Base-by-base conservation (phyloP, 2,888 invertebrate genomes). In the Latrodectus elegans region DNA sequence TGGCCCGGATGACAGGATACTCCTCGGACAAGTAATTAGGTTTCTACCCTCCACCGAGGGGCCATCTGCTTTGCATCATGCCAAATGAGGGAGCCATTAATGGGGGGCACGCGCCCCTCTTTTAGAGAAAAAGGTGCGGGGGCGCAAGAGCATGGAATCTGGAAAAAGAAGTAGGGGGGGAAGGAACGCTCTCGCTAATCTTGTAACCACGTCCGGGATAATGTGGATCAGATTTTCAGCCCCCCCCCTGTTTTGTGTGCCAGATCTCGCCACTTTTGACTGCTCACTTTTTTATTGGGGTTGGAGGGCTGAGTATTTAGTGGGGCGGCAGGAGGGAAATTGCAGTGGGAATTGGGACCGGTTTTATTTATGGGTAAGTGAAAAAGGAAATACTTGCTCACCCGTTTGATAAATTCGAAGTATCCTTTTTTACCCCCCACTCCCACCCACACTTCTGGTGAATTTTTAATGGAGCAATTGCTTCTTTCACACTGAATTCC, bases 41-140 rank as follows among this genome's bases (percentile, higher is more conserved):
- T 86, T 86, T 86, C 86, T 75, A 60, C 76, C 49, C 49, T 26
- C 17, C 26, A 10, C 14, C 55, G 64, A 12, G 38, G 64, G 86
- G 86, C 86, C 86, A 86, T 86, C 86, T 86, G 86, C 80, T 86
- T 86, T 86, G 86, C 80, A 86, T 86, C 86, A 86, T 71, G 74
- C 80, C 77, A 80, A 86, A 80, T 86, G 86, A 86, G 74, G 80
- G 86, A 68, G 60, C 76, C 80, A 81, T 76, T 86, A 86, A 71
- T 81, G 85, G 74, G 55, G 83, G 85, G 79, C 79, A 79, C 64
- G 79, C 68, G 64, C 80, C 86, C 80, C 79, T 74, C 70, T 79
- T 74, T 78, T 22, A 10, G 65, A 38, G 17, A 71, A 49, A 22
- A 53, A 55, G 49, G 55, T 22, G 14, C 52, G 53, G 15, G 53